Base-by-base conservation (phyloP, 2,888 invertebrate genomes). In the Saturnia pavonia region DNA sequence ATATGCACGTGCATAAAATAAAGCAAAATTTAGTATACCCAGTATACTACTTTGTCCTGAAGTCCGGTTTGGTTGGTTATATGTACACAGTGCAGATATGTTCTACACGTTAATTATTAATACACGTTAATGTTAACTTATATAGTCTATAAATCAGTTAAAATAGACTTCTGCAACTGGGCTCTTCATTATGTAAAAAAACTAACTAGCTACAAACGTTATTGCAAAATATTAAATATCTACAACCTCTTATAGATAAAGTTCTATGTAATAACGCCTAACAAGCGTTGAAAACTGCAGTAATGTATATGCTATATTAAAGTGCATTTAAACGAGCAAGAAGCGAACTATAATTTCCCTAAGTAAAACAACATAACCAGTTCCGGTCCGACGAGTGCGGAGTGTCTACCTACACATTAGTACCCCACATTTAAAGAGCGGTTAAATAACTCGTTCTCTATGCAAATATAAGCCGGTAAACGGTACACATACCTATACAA, bases 391-490 rank as follows among this genome's bases (percentile, higher is more conserved):
- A 78, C 83, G 78, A 80, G 79, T 83, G 80, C 79, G 83, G 78
- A 80, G 79, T 83, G 80, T 80, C 82, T 81, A 83, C 83, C 82
- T 83, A 85, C 83, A 82, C 83, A 84, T 84, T 82, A 83, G 84
- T 84, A 82, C 80, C 81, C 83, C 82, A 83, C 85, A 82, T 85
- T 85, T 82, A 87, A 85, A 85, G 81, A 86, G 82, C 79, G 84
- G 82, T 84, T 84, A 85, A 86, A 83, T 81, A 83, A 81, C 84
- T 83, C 82, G 82, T 83, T 85, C 85, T 82, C 82, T 88, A 87
- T 88, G 86, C 86, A 86, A 89, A 88, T 88, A 86, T 27, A 85
- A 85, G 76, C 80, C 72, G 72, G 72, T 74, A 42, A 73, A 79
- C 81, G 81, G 80, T 81, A 77, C 78, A 77, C 78, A 75, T 74